A percentile compares a stretch with the other conserved stretches of the same genome.
Evolutionary conservation across 1,140 invertebrate species (phyloP).

Genomic region (Drosophila bocki): DNA sequence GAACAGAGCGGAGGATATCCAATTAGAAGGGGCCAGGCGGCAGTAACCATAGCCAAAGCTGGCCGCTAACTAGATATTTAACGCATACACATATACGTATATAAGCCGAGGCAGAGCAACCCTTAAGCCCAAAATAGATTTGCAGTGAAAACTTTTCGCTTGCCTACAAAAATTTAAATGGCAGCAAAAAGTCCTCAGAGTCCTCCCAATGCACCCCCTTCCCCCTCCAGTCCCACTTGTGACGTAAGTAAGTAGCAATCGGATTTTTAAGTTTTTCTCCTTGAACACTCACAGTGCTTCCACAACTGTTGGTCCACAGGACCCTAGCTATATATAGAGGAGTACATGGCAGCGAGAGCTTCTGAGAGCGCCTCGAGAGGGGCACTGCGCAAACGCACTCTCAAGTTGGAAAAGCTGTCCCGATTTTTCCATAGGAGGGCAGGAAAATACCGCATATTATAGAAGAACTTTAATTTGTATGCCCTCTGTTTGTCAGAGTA

Average conservation of each 20-base stretch:
- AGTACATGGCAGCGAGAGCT: constrained; percentile 4
- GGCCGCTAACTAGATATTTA: constrained; percentile 13
- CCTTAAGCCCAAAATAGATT: constrained; percentile 16
- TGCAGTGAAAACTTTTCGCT: constrained; percentile 19
- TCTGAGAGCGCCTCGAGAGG: background rate
- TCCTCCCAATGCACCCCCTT: constrained; percentile 5
- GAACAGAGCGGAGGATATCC: background rate
- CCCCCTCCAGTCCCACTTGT: constrained; percentile 10
- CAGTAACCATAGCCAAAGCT: constrained; percentile 2
- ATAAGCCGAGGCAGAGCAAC: constrained; percentile 2
- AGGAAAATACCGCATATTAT: constrained; percentile 5
- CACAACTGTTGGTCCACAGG: constrained; percentile 9
- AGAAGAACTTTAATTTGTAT: background rate
- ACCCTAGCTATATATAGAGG: constrained; percentile 9
- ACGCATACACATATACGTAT: constrained; percentile 1
- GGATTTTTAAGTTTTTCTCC: constrained; percentile 24
- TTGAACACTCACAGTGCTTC: constrained; percentile 14
- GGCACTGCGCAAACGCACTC: constrained; percentile 4
- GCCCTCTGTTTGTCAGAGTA: background rate
- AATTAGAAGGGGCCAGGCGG: constrained; percentile 1
- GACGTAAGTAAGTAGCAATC: constrained; percentile 24
- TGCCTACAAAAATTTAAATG: constrained; percentile 18
- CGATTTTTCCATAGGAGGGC: background rate
- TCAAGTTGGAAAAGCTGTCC: constrained; percentile 1
- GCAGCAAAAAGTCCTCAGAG: constrained; percentile 14